These are phyloP conservation scores for Synergus itoensis DNA, from an alignment of 2,888 invertebrate species.

Conservation along the genomic window DNA sequence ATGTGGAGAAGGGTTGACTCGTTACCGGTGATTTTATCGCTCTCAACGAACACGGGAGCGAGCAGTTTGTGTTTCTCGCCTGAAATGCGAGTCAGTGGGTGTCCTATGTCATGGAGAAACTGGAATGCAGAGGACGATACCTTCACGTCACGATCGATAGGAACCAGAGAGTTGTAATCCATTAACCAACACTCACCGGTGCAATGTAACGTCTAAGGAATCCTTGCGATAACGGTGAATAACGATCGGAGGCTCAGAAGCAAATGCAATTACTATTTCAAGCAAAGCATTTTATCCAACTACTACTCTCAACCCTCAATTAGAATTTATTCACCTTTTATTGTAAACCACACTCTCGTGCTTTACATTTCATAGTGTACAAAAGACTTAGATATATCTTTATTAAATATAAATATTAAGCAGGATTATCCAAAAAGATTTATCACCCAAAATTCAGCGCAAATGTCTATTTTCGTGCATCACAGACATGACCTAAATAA, in stretches of 20 bases:
- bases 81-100: slow-evolving; percentile 63
- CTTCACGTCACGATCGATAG: slow-evolving; percentile 41
- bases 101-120: slow-evolving; percentile 51
- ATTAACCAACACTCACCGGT: slow-evolving; percentile 42
- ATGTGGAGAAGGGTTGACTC: slow-evolving; percentile 51
- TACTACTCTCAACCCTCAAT: neutral
- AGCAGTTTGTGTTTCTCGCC: slow-evolving; percentile 59
- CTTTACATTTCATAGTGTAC: neutral
- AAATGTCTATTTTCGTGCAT: too few relatives aligned
- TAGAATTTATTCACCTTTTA: slow-evolving; percentile 14
- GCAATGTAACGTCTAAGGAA: slow-evolving; percentile 39
- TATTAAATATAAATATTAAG: neutral
- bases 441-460: too few relatives aligned
- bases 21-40: slow-evolving; percentile 63
- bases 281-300: slow-evolving; percentile 19
- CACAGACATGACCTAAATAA: too few relatives aligned
- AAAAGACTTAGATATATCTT: neutral
- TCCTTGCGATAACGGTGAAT: slow-evolving; percentile 38
- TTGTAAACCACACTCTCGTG: neutral
- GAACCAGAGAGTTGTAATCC: slow-evolving; percentile 38
- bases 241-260: slow-evolving; percentile 21
- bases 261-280: slow-evolving; percentile 38
- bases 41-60: slow-evolving; percentile 50
- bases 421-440: too few relatives aligned
- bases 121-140: slow-evolving; percentile 34